These are phyloP conservation scores for Emydoidea blandingii DNA, from an alignment of 2,797 vertebrate species.

Conservation along the genomic window DNA sequence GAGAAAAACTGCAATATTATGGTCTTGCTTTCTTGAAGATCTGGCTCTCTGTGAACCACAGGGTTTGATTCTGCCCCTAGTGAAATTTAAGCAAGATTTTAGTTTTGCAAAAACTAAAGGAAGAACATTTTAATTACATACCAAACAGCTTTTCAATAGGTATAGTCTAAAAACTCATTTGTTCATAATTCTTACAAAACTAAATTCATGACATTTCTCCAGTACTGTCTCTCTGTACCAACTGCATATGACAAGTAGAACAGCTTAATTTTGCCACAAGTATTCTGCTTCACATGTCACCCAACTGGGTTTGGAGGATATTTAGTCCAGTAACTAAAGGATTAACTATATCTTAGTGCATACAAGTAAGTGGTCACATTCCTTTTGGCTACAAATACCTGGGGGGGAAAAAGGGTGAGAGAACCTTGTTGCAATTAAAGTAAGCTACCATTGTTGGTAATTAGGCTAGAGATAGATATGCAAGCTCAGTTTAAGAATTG, in stretches of 20 bases:
- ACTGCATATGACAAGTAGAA: neutral
- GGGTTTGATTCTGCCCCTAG: neutral
- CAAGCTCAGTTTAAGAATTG: neutral
- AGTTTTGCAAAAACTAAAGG: neutral
- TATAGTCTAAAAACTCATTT: neutral
- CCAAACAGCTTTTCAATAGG: neutral
- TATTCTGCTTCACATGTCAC: neutral
- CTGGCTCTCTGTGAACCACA: neutral
- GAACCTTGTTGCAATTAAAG: neutral
- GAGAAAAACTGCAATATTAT: neutral
- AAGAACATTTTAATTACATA: neutral
- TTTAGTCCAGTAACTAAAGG: neutral
- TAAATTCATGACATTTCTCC: neutral
- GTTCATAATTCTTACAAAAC: neutral
- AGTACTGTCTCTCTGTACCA: neutral
- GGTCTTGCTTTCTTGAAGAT: neutral
- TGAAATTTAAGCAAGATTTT: neutral
- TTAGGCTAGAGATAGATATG: neutral
- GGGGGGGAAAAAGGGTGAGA: accelerated
- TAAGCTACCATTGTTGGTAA: neutral
- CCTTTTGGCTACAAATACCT: neutral
- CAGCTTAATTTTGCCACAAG: neutral
- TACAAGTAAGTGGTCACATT: neutral
- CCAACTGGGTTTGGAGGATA: neutral
- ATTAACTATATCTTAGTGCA: neutral